A percentile compares a stretch with the other conserved stretches of the same genome.
Evolutionary conservation across 2,888 invertebrate genomes (phyloP).

Genomic region (Oscheius sp.): DNA sequence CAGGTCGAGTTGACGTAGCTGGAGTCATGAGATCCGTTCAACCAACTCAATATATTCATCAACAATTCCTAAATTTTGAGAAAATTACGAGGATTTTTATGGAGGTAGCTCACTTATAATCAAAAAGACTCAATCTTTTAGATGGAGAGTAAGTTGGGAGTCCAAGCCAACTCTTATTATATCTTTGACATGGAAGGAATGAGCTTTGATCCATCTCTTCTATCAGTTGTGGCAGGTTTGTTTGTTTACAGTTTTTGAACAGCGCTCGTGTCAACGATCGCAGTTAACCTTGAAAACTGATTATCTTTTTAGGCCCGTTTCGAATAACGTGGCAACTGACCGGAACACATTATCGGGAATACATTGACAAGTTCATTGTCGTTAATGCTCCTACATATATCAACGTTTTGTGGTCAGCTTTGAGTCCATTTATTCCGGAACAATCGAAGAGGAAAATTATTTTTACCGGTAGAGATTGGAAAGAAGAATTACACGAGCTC

Average conservation of each 20-base stretch:
- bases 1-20: constrained; percentile 45
- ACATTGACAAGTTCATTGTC: constrained; percentile 57
- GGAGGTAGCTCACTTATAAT: no score
- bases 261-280: background rate
- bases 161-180: constrained; percentile 50
- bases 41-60: constrained; percentile 57
- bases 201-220: constrained; percentile 46
- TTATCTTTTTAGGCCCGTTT: constrained; percentile 47
- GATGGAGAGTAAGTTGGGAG: constrained; percentile 73
- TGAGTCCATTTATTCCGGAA: constrained; percentile 50
- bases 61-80: constrained; percentile 50
- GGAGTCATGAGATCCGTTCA: constrained; percentile 56
- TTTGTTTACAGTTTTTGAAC: background rate
- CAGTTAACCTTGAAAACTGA: background rate
- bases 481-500: constrained; percentile 48
- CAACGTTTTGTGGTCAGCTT: constrained; percentile 50
- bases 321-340: constrained; percentile 56
- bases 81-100: constrained; percentile 41
- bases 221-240: constrained; percentile 44
- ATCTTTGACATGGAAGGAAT: constrained; percentile 57
- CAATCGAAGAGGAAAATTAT: constrained; percentile 41
- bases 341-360: constrained; percentile 53
- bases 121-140: constrained; percentile 20
- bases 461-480: constrained; percentile 43
- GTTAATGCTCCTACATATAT: constrained; percentile 56